Conservation (phyloP, 2,797 vertebrate genomes). For the Danio tinwini region DNA sequence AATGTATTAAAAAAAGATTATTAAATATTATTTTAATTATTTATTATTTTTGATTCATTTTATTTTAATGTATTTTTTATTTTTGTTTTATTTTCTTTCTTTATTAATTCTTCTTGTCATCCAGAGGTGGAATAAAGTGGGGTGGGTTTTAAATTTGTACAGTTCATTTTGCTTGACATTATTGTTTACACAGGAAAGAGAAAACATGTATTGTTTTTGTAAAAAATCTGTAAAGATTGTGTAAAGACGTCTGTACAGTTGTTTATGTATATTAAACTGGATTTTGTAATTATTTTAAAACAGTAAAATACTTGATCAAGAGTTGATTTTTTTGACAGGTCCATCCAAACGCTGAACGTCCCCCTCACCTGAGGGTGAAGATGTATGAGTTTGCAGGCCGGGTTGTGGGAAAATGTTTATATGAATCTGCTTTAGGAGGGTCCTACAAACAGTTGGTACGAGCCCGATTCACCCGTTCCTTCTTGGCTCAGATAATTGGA, state of each 20-base stretch:
- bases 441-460: conserved; percentile 95
- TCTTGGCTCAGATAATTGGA: conserved; percentile 98
- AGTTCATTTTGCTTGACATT: too few species aligned
- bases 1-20: too few species aligned
- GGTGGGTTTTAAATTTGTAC: too few species aligned
- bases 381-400: conserved; percentile 97
- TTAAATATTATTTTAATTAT: too few species aligned
- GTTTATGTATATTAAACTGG: neutral
- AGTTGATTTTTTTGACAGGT: conserved; percentile 77
- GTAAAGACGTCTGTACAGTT: neutral
- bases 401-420: conserved; percentile 96
- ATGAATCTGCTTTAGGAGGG: conserved; percentile 94
- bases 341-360: conserved; percentile 93
- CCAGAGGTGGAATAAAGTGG: too few species aligned
- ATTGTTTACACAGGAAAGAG: too few species aligned
- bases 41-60: too few species aligned
- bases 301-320: neutral
- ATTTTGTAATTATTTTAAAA: neutral
- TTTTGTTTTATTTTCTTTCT: too few species aligned
- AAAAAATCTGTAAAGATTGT: neutral
- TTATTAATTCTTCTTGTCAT: too few species aligned
- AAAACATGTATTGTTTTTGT: too few species aligned
- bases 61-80: too few species aligned
- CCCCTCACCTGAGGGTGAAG: conserved; percentile 87
- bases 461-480: conserved; percentile 96